A percentile compares a stretch with the other conserved stretches of the same genome.
Evolutionary conservation across 2,797 vertebrate genomes (phyloP).

Genomic region (Austrolebias charrua): DNA sequence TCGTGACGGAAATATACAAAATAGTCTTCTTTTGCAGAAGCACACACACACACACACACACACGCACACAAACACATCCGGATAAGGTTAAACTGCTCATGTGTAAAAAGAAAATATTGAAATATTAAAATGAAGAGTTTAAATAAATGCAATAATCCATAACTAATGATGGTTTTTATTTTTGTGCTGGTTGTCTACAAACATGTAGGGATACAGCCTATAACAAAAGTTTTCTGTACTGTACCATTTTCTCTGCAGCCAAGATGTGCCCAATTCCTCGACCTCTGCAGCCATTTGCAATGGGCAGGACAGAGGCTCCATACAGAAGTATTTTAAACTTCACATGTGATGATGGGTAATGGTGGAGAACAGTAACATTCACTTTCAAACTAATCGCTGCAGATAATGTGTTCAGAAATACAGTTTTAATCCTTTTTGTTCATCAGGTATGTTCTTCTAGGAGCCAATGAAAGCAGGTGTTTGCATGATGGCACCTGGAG

Average conservation of each 20-base stretch:
- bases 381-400: not conserved
- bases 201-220: not conserved
- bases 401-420: not conserved
- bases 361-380: not conserved
- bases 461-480: slow-evolving; percentile 80
- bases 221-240: too few species aligned
- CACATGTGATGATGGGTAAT: slow-evolving; percentile 87
- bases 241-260: slow-evolving; percentile 68
- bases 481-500: slow-evolving; percentile 85
- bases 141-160: too few species aligned
- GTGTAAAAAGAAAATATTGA: too few species aligned
- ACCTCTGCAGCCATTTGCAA: slow-evolving; percentile 75
- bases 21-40: too few species aligned
- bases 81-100: too few species aligned
- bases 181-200: not conserved
- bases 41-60: too few species aligned
- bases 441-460: slow-evolving; percentile 83
- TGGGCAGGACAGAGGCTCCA: slow-evolving; percentile 65
- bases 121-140: too few species aligned
- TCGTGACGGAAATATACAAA: too few species aligned
- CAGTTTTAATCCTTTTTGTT: slow-evolving; percentile 10
- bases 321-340: slow-evolving; percentile 81
- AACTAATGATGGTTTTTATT: too few species aligned
- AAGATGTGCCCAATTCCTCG: slow-evolving; percentile 80
- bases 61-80: too few species aligned